Conservation (phyloP, 2,888 invertebrate genomes). For the Lasioglossum lativentre region DNA sequence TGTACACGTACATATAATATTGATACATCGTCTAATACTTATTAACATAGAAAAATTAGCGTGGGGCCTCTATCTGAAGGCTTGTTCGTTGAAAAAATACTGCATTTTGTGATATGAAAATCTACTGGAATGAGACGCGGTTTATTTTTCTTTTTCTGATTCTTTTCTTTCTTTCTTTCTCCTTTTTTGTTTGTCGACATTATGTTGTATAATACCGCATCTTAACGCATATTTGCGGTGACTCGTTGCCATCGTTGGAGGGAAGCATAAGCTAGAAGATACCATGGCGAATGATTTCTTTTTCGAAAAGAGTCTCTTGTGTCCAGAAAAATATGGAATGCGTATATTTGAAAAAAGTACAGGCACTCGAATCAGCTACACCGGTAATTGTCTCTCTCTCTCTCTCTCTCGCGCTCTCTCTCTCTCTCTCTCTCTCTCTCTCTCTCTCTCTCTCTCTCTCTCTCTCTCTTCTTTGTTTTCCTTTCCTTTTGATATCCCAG, state of each 20-base stretch:
- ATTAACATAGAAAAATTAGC: constrained; percentile 62
- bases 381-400: constrained; percentile 41
- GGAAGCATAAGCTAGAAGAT: constrained; percentile 61
- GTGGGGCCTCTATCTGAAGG: constrained; percentile 50
- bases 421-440: neutral
- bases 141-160: constrained; percentile 23
- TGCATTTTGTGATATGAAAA: constrained; percentile 72
- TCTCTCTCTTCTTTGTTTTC: neutral
- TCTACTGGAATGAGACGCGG: constrained; percentile 51
- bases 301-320: constrained; percentile 31
- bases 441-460: neutral
- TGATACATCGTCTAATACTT: constrained; percentile 63
- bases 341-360: constrained; percentile 67
- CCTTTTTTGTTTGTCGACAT: neutral
- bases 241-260: constrained; percentile 5
- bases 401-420: constrained; percentile 1
- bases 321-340: constrained; percentile 71
- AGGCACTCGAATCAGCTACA: constrained; percentile 76
- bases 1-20: constrained; percentile 46
- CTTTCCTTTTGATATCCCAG: constrained; percentile 26
- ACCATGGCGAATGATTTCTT: constrained; percentile 37
- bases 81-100: constrained; percentile 76
- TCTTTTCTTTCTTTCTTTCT: constrained; percentile 9
- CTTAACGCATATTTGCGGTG: constrained; percentile 10
- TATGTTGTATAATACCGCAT: constrained; percentile 32